phyloP scores from a whole-genome alignment of 2,797 vertebrate genomes.

The Epinephelus malabaricus region DNA sequence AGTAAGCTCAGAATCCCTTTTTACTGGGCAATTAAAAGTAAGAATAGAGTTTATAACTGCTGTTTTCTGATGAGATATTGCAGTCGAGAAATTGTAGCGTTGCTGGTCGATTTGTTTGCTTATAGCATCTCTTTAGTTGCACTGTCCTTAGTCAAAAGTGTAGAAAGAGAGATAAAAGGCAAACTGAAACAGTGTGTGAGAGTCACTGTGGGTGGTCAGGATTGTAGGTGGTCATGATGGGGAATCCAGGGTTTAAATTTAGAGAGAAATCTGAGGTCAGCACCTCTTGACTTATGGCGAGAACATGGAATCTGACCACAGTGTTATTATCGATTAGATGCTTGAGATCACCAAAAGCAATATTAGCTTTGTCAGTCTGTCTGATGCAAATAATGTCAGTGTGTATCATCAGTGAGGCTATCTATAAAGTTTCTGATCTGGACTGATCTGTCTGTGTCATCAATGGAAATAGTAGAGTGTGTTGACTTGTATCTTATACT shows the following conservation, averaged over 20 bases:
- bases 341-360: neutral
- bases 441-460: neutral
- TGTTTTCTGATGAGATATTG: slow-evolving; percentile 50
- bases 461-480: too few species aligned
- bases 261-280: slow-evolving; percentile 59
- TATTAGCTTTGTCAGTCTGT: neutral
- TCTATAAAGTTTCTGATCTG: neutral
- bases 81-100: neutral
- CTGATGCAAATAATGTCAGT: neutral
- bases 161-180: slow-evolving; percentile 16
- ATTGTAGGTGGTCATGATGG: slow-evolving; percentile 50
- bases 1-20: slow-evolving; percentile 55
- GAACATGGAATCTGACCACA: slow-evolving; percentile 26
- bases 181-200: slow-evolving; percentile 23
- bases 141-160: neutral
- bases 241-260: slow-evolving; percentile 60
- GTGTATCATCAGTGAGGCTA: neutral
- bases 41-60: slow-evolving; percentile 75
- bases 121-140: neutral
- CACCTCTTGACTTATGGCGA: slow-evolving; percentile 41
- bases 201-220: slow-evolving; percentile 65
- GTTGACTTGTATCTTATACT: too few species aligned
- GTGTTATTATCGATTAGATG: neutral
- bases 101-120: slow-evolving; percentile 11
- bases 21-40: slow-evolving; percentile 74